Percentiles rank a stretch among this genome's conserved stretches.
These are phyloP conservation scores for Podarcis siculus DNA, from an alignment of 2,797 vertebrate species.

Conservation along the genomic window DNA sequence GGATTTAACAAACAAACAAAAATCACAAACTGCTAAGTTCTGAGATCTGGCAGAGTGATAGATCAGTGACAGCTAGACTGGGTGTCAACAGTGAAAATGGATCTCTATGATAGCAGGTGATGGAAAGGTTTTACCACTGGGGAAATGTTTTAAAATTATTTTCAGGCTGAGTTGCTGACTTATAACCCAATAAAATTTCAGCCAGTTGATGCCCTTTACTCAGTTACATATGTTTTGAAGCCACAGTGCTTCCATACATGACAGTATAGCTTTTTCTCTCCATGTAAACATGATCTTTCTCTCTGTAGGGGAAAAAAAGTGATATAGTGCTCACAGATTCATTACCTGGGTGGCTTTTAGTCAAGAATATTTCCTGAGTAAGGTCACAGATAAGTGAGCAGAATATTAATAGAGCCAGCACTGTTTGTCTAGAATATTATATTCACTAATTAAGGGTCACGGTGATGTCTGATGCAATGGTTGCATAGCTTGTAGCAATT, in stretches of 20 bases:
- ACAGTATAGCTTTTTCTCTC: background rate
- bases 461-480: background rate
- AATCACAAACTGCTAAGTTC: background rate
- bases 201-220: background rate
- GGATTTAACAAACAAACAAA: too few relatives aligned
- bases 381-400: conserved; percentile 22
- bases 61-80: background rate
- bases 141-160: background rate
- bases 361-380: background rate
- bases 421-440: conserved; percentile 24
- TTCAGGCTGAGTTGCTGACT: background rate
- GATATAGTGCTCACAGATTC: background rate
- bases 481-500: conserved; percentile 19
- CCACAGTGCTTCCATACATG: background rate
- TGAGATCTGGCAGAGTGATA: background rate
- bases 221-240: background rate
- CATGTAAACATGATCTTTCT: background rate
- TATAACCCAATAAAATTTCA: background rate
- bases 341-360: background rate
- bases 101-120: background rate
- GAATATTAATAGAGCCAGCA: conserved; percentile 10
- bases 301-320: background rate
- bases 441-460: background rate
- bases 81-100: background rate
- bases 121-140: background rate